phyloP scores from a whole-genome alignment of 2,797 vertebrate species.

The Chlorospingus flavigularis region DNA sequence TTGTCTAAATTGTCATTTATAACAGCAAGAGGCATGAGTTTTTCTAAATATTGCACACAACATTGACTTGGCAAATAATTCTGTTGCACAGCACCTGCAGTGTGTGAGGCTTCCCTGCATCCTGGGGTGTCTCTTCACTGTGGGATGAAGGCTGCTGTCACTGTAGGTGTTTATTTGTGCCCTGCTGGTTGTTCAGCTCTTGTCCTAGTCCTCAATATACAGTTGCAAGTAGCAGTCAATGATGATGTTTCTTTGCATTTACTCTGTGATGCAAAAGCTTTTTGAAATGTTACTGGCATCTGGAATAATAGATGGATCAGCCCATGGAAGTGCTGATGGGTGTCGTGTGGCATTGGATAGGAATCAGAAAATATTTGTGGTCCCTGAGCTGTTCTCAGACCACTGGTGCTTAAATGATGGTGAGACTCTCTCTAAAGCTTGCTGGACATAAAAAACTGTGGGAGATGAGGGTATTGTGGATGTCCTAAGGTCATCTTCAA shows the following conservation, averaged over 20 bases:
- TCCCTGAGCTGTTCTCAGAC: neutral
- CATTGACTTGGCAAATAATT: neutral
- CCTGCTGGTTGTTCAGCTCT: neutral
- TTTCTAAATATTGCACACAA: neutral
- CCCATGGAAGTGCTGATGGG: neutral
- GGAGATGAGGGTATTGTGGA: neutral
- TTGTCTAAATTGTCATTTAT: neutral
- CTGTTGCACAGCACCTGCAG: fast-evolving
- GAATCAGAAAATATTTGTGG: neutral
- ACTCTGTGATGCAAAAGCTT: neutral
- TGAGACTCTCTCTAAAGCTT: neutral
- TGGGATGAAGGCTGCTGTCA: neutral
- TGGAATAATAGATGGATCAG: neutral
- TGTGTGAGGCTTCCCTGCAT: neutral
- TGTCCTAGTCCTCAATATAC: neutral
- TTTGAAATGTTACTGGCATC: neutral
- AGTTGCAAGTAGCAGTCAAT: neutral
- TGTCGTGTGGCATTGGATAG: fast-evolving
- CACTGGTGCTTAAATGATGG: neutral
- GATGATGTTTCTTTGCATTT: neutral
- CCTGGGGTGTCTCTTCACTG: neutral
- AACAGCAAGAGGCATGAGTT: neutral
- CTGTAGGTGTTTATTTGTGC: neutral
- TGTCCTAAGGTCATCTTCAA: neutral
- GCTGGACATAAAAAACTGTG: neutral